These are phyloP conservation scores for Tursiops truncatus DNA, from an alignment of 2,113 vertebrate species.

Conservation along the genomic window DNA sequence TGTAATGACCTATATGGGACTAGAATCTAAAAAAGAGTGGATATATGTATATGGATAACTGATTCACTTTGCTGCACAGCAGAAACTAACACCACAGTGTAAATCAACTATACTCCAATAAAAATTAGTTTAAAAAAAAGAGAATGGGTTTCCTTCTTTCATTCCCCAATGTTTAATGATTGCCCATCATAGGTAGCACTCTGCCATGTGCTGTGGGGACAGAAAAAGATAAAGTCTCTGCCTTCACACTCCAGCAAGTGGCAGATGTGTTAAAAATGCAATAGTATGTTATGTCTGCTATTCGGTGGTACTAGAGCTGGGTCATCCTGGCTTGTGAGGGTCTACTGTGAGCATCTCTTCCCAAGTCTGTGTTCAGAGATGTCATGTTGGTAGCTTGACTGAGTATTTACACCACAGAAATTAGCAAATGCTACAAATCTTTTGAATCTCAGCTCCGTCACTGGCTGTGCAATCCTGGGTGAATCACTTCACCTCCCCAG, in stretches of 20 bases:
- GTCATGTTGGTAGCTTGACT: not conserved
- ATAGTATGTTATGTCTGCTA: not conserved
- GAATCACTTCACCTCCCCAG: not conserved
- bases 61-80: too few species aligned
- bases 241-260: not conserved
- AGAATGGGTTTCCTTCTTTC: not conserved
- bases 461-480: not conserved
- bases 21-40: too few species aligned
- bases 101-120: too few species aligned
- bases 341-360: not conserved
- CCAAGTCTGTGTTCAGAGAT: not conserved
- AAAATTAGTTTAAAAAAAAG: too few species aligned
- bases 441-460: not conserved
- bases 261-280: not conserved
- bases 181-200: not conserved
- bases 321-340: not conserved
- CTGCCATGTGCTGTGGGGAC: not conserved
- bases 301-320: rapidly evolving
- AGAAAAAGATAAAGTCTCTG: not conserved
- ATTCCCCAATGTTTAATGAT: not conserved
- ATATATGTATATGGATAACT: too few species aligned
- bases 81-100: too few species aligned
- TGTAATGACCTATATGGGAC: too few species aligned
- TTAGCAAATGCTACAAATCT: not conserved
- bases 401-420: not conserved